These are phyloP conservation scores for Linurgus olivaceus DNA, from an alignment of 2,797 vertebrate genomes.

Conservation along the genomic window DNA sequence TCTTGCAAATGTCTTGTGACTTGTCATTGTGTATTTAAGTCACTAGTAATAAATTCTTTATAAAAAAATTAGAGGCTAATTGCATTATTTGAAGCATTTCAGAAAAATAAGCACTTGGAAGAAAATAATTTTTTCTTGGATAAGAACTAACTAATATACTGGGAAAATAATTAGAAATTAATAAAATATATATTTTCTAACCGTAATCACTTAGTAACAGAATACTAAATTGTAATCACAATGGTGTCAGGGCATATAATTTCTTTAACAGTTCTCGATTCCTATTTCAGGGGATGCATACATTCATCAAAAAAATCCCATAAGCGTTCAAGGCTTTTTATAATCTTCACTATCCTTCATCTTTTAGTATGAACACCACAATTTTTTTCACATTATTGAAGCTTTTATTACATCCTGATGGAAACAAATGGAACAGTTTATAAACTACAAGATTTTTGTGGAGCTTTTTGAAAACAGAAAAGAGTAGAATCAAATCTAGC, in stretches of 20 bases:
- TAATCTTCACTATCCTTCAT: background rate
- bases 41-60: background rate
- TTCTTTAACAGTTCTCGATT: background rate
- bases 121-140: background rate
- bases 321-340: background rate
- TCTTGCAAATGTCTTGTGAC: background rate
- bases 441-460: background rate
- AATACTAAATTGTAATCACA: background rate
- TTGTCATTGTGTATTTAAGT: background rate
- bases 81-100: conserved; percentile 4
- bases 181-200: background rate
- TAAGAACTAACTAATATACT: background rate
- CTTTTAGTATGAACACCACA: background rate
- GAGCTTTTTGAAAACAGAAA: background rate
- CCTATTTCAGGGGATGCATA: background rate
- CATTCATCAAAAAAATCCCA: background rate
- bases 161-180: background rate
- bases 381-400: background rate
- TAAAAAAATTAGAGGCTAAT: background rate
- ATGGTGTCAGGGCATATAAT: background rate
- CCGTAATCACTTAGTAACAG: background rate
- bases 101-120: background rate
- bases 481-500: background rate
- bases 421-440: background rate
- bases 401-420: background rate